Evolutionary conservation across 2,797 vertebrate species (phyloP).

Genomic region (Fistularia commersonii): DNA sequence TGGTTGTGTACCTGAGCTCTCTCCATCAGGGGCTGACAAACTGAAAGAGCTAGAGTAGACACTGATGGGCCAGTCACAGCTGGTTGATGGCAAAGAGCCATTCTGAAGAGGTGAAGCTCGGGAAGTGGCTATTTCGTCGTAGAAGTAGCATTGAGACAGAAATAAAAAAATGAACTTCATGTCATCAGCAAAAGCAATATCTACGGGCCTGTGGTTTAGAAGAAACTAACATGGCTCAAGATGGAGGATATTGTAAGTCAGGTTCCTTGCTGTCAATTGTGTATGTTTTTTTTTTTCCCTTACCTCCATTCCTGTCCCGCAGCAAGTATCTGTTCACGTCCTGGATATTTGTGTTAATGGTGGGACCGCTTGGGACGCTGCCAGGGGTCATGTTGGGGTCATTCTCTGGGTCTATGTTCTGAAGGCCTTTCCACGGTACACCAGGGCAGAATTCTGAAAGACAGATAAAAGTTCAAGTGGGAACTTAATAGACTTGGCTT

Average conservation of each 20-base stretch:
- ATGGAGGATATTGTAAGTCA: too few relatives aligned
- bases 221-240: background rate
- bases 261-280: background rate
- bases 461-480: too few relatives aligned
- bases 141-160: conserved; percentile 16
- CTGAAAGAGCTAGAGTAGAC: conserved; percentile 81
- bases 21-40: conserved; percentile 77
- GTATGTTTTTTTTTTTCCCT: conserved; percentile 4
- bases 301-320: conserved; percentile 91
- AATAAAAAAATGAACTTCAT: conserved; percentile 2
- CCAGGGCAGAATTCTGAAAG: conserved; percentile 93
- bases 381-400: conserved; percentile 98
- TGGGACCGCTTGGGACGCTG: conserved; percentile 93
- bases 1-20: conserved; percentile 74
- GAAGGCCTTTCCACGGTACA: conserved; percentile 98
- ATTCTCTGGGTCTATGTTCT: conserved; percentile 97
- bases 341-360: conserved; percentile 97
- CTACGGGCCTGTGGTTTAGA: background rate
- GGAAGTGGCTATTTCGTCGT: conserved; percentile 45
- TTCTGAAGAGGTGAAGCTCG: conserved; percentile 79
- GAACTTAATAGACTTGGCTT: too few relatives aligned
- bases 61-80: conserved; percentile 79
- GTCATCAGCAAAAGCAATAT: conserved; percentile 3
- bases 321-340: conserved; percentile 98
- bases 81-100: conserved; percentile 78